A percentile compares a stretch with the other conserved stretches of the same genome.
These are phyloP conservation scores for Dorcus hopei DNA, from an alignment of 2,888 invertebrate genomes.

Conservation along the genomic window DNA sequence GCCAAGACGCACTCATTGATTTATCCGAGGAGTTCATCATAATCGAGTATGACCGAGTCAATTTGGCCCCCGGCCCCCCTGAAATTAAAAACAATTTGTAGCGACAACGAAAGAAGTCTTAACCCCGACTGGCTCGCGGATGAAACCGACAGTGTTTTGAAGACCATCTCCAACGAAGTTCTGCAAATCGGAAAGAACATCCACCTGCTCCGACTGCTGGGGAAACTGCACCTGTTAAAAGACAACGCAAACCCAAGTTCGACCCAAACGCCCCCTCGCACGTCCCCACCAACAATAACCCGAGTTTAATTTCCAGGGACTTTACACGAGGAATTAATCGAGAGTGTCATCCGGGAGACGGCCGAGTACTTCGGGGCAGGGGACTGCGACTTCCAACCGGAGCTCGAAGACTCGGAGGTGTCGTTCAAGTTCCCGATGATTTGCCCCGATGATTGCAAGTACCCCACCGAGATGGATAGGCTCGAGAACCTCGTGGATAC, in stretches of 20 bases:
- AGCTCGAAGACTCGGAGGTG: conserved; percentile 1
- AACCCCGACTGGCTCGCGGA: conserved; percentile 16
- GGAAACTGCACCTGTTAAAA: conserved; percentile 35
- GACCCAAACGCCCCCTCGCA: not conserved
- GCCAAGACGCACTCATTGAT: conserved; percentile 37
- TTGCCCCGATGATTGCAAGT: conserved; percentile 32
- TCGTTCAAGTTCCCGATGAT: conserved; percentile 32
- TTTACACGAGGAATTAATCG: conserved; percentile 40
- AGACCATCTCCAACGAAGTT: conserved; percentile 37
- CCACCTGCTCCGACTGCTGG: conserved; percentile 38
- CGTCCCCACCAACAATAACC: too few species aligned
- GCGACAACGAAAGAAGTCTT: not conserved
- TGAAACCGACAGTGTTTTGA: conserved; percentile 35
- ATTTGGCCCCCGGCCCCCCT: not conserved
- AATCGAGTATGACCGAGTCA: conserved; percentile 27
- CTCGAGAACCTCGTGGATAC: conserved; percentile 41
- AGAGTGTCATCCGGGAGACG: conserved; percentile 35
- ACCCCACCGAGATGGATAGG: conserved; percentile 39
- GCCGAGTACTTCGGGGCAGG: conserved; percentile 24
- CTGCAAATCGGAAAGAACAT: conserved; percentile 44
- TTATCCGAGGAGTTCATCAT: conserved; percentile 42
- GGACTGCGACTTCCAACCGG: not conserved
- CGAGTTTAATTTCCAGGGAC: conserved; percentile 5
- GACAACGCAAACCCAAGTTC: not conserved
- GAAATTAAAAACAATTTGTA: not conserved